Conservation (phyloP, 2,113 vertebrate species). For the Centrocercus urophasianus region DNA sequence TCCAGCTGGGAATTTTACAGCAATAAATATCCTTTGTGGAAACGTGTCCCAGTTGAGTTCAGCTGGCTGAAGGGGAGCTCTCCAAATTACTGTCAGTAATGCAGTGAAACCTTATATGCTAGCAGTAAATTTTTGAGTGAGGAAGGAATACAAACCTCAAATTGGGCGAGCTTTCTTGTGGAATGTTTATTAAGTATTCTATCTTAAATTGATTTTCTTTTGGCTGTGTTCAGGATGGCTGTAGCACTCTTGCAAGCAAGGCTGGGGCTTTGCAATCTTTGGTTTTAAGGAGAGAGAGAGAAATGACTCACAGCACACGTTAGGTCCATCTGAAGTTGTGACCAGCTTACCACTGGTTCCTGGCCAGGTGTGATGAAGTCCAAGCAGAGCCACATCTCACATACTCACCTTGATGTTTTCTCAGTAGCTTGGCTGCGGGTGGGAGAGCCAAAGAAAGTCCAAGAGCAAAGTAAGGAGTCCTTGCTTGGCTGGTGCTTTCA, state of each 20-base stretch:
- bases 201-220: neutral
- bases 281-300: neutral
- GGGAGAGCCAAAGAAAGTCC: neutral
- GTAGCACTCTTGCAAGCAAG: neutral
- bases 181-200: neutral
- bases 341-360: neutral
- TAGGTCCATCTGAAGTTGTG: neutral
- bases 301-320: neutral
- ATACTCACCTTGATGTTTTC: neutral
- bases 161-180: neutral
- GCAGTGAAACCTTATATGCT: neutral
- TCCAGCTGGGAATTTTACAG: neutral
- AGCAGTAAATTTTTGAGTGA: neutral
- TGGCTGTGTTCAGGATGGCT: neutral
- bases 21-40: neutral
- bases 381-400: neutral
- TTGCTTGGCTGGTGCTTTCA: neutral
- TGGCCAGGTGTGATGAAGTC: neutral
- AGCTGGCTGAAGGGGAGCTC: neutral
- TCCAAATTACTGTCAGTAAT: neutral
- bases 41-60: neutral
- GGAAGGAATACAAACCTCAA: neutral
- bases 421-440: neutral
- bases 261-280: neutral
- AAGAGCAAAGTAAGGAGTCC: neutral